These are phyloP conservation scores for Alosa sapidissima DNA, from an alignment of 2,797 vertebrate genomes.

Conservation along the genomic window DNA sequence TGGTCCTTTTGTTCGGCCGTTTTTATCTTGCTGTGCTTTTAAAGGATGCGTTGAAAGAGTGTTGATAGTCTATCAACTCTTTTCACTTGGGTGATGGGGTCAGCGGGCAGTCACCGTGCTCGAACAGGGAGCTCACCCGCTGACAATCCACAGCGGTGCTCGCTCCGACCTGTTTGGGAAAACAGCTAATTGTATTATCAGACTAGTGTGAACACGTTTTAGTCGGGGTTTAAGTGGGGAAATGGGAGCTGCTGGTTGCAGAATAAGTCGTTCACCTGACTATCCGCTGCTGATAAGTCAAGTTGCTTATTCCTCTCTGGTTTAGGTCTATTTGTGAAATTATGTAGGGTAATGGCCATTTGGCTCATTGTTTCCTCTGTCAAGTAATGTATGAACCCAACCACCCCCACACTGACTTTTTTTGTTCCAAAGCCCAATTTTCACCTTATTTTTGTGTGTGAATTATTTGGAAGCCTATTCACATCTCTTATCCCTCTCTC, in stretches of 20 bases:
- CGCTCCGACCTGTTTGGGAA: constrained; percentile 58
- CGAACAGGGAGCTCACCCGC: constrained; percentile 53
- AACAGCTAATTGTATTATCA: constrained; percentile 58
- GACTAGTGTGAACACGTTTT: constrained; percentile 49
- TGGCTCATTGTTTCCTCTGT: constrained; percentile 54
- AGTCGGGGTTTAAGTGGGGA: constrained; percentile 34
- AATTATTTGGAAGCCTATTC: constrained; percentile 30
- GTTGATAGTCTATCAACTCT: constrained; percentile 67
- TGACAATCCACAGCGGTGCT: neutral
- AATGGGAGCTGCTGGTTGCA: no score
- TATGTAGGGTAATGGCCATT: constrained; percentile 72
- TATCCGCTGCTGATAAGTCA: neutral
- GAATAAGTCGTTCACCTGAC: neutral
- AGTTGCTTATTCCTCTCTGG: neutral
- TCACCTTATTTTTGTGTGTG: neutral
- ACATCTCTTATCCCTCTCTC: constrained; percentile 31
- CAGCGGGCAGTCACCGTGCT: constrained; percentile 68
- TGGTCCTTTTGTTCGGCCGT: constrained; percentile 25
- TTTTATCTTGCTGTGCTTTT: constrained; percentile 59
- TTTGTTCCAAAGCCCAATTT: neutral
- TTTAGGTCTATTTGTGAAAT: constrained; percentile 47
- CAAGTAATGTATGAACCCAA: neutral
- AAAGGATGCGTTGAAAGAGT: constrained; percentile 39
- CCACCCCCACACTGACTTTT: neutral
- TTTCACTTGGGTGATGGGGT: constrained; percentile 67